Evolutionary conservation across 1,140 invertebrate genomes (phyloP), one percentile per base, ranked within the genome.

Genomic region (Leptinotarsa undecemlineata): DNA sequence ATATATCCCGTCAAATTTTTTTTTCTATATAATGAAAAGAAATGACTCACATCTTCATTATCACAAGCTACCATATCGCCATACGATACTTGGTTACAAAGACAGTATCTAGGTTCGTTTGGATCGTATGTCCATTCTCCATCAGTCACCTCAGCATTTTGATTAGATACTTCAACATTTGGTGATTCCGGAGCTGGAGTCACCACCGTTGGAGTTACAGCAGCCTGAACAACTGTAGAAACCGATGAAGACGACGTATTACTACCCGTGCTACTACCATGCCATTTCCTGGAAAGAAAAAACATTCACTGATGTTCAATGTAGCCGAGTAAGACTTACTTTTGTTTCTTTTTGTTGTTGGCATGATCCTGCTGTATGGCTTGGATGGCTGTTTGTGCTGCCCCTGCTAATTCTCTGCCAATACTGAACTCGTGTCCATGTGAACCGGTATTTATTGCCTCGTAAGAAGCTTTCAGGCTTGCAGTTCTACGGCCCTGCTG

Each of bases 41-140:
- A 15, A 14, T 57, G 3, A 87, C 90, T 92, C 87, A 96, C 94
- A 84, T 96, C 94, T 85, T 95, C 92, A 88, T 99, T 99, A 88
- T 99, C 98, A 88, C 98, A 99, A 71, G 96, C 97, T 70, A 99
- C 97, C 98, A 99, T 99, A 82, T 98, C 96, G 13, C 98, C 98
- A 85, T 98, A 99, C 1, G 96, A 98, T 47, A 99, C 96, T 87
- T 99, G 95, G 87, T 99, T 98, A 86, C 98, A 99, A 80, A 98
- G 91, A 86, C 98, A 99, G 85, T 99, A 99, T 79, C 96, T 90
- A 14, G 96, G 97, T 86, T 99, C 97, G 82, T 96, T 95, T 3
- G 95, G 94, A 87, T 96, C 95, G 79, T 93, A 94, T 0, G 91
- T 91, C 94, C 94, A 95, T 66, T 89, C 88, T 5, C 86, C 85